Conservation (phyloP, 2,888 invertebrate species). For the Linyphia triangularis region DNA sequence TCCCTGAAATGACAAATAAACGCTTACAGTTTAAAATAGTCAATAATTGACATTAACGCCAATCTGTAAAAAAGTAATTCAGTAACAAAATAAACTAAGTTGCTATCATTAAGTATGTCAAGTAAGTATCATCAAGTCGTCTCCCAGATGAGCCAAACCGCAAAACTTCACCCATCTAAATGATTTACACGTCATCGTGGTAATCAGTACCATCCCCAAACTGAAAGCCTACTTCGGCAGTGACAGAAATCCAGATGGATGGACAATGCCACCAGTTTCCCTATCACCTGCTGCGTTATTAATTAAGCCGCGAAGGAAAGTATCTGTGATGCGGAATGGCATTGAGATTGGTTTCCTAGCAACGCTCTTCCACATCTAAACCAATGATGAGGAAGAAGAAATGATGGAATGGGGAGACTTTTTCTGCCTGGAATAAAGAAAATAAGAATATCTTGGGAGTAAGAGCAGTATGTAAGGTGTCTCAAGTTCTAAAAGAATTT, state of each 20-base stretch:
- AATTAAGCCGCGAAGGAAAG: conserved; percentile 21
- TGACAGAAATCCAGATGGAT: conserved; percentile 33
- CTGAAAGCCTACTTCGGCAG: not conserved
- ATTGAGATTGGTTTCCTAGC: not conserved
- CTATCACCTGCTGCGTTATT: conserved; percentile 8
- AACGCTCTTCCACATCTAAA: not conserved
- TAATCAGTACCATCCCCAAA: not conserved
- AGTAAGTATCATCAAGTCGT: too few species aligned
- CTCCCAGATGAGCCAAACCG: too few species aligned
- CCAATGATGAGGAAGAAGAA: not conserved
- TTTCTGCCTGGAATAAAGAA: not conserved
- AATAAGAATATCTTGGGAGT: not conserved
- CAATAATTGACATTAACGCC: too few species aligned
- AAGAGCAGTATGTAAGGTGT: not conserved
- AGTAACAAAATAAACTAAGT: too few species aligned
- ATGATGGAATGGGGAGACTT: not conserved
- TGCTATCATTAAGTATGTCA: too few species aligned
- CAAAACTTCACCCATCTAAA: too few species aligned
- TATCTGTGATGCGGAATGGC: conserved; percentile 20
- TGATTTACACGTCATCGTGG: not conserved
- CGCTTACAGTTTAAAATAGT: too few species aligned
- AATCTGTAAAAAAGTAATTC: too few species aligned
- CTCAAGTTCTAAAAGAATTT: not conserved
- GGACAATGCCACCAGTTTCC: not conserved
- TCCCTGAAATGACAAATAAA: too few species aligned